phyloP scores from a whole-genome alignment of 2,888 invertebrate genomes.

The Teleogryllus oceanicus region DNA sequence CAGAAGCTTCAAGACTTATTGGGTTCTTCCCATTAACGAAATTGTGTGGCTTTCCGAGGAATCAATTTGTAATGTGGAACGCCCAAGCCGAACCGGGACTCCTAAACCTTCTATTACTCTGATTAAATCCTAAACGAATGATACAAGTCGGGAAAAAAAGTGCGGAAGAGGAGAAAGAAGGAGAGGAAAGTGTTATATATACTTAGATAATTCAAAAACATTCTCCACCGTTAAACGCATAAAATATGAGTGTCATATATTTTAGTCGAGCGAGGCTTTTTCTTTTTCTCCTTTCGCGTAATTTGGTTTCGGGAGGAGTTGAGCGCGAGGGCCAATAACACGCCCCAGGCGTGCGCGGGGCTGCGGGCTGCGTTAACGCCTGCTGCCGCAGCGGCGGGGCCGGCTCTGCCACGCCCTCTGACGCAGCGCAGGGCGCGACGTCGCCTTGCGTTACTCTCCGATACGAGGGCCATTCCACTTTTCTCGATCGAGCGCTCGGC shows the following conservation, averaged over 20 bases:
- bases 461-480: too few relatives aligned
- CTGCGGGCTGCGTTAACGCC: too few relatives aligned
- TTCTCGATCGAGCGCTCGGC: too few relatives aligned
- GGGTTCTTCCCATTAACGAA: conserved; percentile 37
- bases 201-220: conserved; percentile 33
- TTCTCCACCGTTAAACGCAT: conserved; percentile 28
- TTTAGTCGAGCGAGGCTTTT: conserved; percentile 21
- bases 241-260: conserved; percentile 30
- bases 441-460: too few relatives aligned
- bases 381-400: too few relatives aligned
- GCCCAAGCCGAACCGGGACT: conserved; percentile 24
- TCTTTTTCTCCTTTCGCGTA: conserved; percentile 23
- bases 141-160: conserved; percentile 30
- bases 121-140: conserved; percentile 38
- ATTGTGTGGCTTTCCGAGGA: conserved; percentile 36
- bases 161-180: conserved; percentile 3
- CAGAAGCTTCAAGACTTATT: conserved; percentile 31
- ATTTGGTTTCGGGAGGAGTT: conserved; percentile 25
- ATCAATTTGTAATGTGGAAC: conserved; percentile 37
- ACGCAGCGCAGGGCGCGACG: too few relatives aligned
- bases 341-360: too few relatives aligned
- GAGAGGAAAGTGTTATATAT: not conserved
- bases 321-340: not conserved
- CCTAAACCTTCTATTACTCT: conserved; percentile 38
- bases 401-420: too few relatives aligned